phyloP scores from a whole-genome alignment of 2,113 vertebrate species.

The Notothenia rossii region DNA sequence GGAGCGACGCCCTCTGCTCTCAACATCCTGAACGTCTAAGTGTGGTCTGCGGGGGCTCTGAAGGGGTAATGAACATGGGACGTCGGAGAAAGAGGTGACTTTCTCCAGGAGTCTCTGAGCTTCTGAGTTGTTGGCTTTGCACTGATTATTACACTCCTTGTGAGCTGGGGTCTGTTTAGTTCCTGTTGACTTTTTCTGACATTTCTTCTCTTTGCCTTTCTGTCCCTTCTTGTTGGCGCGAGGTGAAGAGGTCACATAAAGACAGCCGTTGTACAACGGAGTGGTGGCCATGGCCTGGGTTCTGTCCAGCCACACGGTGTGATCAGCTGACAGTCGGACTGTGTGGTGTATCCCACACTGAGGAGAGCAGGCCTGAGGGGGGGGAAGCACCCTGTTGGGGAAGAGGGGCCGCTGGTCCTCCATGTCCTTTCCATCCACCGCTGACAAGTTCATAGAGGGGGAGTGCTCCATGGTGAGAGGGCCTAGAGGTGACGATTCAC shows the following conservation, averaged over 20 bases:
- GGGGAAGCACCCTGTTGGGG: conserved; percentile 42
- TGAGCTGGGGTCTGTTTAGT: conserved; percentile 18
- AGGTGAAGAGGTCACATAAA: conserved; percentile 62
- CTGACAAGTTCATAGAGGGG: conserved; percentile 68
- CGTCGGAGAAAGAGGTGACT: conserved; percentile 62
- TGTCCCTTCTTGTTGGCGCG: conserved; percentile 48
- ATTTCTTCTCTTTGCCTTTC: conserved; percentile 69
- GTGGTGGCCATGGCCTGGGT: conserved; percentile 70
- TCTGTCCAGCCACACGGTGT: conserved; percentile 72
- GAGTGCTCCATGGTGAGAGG: conserved; percentile 69
- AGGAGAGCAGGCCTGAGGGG: conserved; percentile 51
- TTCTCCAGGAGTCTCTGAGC: conserved; percentile 59
- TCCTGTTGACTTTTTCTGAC: conserved; percentile 40
- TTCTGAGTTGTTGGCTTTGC: conserved; percentile 47
- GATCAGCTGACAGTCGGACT: conserved; percentile 40
- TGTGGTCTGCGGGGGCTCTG: conserved; percentile 47
- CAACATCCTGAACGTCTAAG: conserved; percentile 27
- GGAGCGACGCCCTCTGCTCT: conserved; percentile 24
- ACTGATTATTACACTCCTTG: conserved; percentile 49
- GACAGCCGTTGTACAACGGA: conserved; percentile 77
- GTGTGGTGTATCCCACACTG: conserved; percentile 72
- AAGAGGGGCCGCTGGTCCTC: conserved; percentile 74
- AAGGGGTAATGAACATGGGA: conserved; percentile 42
- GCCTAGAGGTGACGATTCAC: background rate
- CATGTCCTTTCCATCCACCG: conserved; percentile 63